These are phyloP conservation scores for Acanthococcus lagerstroemiae DNA, from an alignment of 2,888 invertebrate genomes.

Conservation along the genomic window DNA sequence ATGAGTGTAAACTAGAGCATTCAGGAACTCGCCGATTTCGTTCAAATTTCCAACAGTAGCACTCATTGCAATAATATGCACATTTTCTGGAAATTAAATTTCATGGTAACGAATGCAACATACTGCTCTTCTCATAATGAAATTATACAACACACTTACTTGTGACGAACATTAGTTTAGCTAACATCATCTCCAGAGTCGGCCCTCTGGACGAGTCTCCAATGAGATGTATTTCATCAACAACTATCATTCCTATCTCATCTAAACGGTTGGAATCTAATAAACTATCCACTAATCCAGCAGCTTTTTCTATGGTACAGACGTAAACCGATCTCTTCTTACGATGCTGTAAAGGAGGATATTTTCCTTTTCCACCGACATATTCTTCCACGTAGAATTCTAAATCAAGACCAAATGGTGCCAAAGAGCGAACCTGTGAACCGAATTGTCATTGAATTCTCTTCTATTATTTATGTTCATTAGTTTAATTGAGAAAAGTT, in stretches of 20 bases:
- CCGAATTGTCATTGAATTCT: too few species aligned
- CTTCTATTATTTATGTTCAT: too few species aligned
- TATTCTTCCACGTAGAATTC: conserved; percentile 91
- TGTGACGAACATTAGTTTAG: conserved; percentile 63
- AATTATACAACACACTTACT: too few species aligned
- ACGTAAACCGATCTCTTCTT: conserved; percentile 73
- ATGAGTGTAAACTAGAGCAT: conserved; percentile 67
- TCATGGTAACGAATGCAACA: too few species aligned
- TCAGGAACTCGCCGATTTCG: conserved; percentile 69
- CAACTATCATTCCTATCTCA: conserved; percentile 66
- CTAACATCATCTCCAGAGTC: conserved; percentile 68
- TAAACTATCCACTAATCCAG: conserved; percentile 72
- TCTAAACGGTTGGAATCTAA: conserved; percentile 60
- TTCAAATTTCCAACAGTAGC: conserved; percentile 88
- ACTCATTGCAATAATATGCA: conserved; percentile 92
- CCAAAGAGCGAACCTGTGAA: conserved; percentile 65
- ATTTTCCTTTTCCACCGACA: conserved; percentile 76
- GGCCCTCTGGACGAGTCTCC: conserved; percentile 81
- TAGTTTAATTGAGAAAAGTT: too few species aligned
- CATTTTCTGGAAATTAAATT: conserved; percentile 48
- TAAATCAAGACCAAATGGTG: conserved; percentile 76
- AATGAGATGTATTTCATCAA: conserved; percentile 89
- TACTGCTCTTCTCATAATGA: neutral
- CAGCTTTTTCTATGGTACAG: conserved; percentile 90
- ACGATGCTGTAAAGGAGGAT: conserved; percentile 70